Evolutionary conservation across 2,888 invertebrate species (phyloP), one percentile per base, ranked within the genome.

Genomic region (Nomada fabriciana): DNA sequence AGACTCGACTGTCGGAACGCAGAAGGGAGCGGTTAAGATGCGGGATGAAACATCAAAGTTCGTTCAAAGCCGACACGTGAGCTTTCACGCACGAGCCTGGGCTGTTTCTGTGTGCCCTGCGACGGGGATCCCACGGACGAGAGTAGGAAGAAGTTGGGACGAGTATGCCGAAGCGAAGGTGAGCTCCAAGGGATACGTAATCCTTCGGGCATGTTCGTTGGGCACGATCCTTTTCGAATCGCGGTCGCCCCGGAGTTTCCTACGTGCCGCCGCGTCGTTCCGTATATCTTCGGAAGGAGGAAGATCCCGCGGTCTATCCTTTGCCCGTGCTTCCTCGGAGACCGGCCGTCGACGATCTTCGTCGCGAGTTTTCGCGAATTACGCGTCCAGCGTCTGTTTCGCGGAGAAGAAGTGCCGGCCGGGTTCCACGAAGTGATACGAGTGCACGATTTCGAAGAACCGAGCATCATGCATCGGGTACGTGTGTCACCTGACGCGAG

Each of bases 221-320:
- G 89, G 89, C 93, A 93, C 93, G 93, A 92, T 90, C 89, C 87
- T 89, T 87, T 90, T 91, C 86, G 89, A 87, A 91, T 86, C 83
- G 76, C 79, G 71, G 52, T 42, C 29, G 13, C 53, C 36, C 65
- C 64, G 52, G 55, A 72, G 72, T 77, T 67, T 20, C 67, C 52
- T 70, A 83, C 60, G 73, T 73, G 36, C 20, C 60, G 23, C 42
- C 53, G 55, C 53, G 11, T 53, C 42, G 11, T 23, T n/a, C 36
- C 53, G n/a, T 23, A 5, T 60, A 57, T 72, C 71, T 70, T 23
- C 53, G 53, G 29, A 25, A 9, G 23, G 36, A 36, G 7, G 36
- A 36, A 1, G 18, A 25, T 50, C 25, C 2, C 50, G 13, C 7
- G 13, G 25, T 65, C 43, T 50, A 36, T 36, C 20, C n/a, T 1